Base-by-base conservation (phyloP, 2,113 vertebrate species). In the Castor canadensis region DNA sequence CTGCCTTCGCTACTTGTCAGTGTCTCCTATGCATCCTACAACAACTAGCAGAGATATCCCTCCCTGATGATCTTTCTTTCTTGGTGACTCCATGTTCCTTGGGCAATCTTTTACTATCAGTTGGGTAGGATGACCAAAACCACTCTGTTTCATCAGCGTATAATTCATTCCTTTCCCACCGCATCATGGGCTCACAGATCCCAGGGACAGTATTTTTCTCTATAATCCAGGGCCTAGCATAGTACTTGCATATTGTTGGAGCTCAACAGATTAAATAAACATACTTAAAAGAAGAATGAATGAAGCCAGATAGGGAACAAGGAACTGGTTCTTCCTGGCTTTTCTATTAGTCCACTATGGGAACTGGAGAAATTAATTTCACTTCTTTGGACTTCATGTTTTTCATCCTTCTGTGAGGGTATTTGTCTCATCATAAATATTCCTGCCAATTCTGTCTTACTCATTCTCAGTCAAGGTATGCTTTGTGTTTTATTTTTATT, bases 401-500 rank as follows among this genome's bases (percentile, higher is more conserved):
- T 26, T 60, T 60, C 58, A 60, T 60, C 24, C 10, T 60, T 60
- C 28, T 60, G 28, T 58, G 56, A 17, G 2, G 6, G 24, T 60
- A 9, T 60, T 26, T 60, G 58, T 60, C 22, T 60, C 58, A 7
- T 60, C 22, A 26, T 26, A 26, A 60, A 56, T n/a, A 30, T 54
- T 62, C 52, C 11, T 58, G 30, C 12, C 58, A 79, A 47, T 40
- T 87, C 87, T 87, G 40, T 40, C 2, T 6, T 3, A 4, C 19
- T 11, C 72, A 56, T 45, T 79, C 86, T 93, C 72, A 28, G 58
- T 26, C 81, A 77, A 52, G 77, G 40, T 32, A n/a, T 66, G 56
- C 67, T 93, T 69, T 67, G 81, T 72, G 24, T 91, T 91, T 84
- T 84, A 67, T 40, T 94, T 93, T 91, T 80, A 58, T 84, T 95